Evolutionary conservation across 1,140 invertebrate species (phyloP), one percentile per base, ranked within the genome.

Genomic region (Luehdorfia chinensis): DNA sequence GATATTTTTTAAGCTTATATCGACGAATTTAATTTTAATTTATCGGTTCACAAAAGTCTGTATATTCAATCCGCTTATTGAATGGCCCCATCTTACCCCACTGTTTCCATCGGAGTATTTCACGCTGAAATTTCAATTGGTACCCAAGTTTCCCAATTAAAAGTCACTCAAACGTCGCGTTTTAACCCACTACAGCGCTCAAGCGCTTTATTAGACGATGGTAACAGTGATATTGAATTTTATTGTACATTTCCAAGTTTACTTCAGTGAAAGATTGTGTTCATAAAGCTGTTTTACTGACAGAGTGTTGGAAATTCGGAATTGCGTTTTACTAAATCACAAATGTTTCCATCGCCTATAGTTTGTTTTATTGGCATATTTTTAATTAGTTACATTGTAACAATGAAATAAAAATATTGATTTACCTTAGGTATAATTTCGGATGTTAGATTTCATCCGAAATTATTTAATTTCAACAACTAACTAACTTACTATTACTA

Each of bases 91-190:
- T 4, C 14, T 19, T 18, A 11, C 16, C 33, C 9, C 34, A 2
- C 36, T n/a, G 2, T 5, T 16, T 4, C 11, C 6, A 32, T 31
- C 7, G 30, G 7, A n/a, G 21, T 25, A 47, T 45, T 39, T 31
- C 27, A 39, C 30, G 43, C 30, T 30, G 33, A 37, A 57, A 46
- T 50, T 50, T 50, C 41, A 55, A 55, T 50, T 50, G 43, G 21
- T 25, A 7, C 23, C 33, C 30, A 59, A 59, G 47, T 59, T 56
- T 49, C 19, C 37, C 46, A 50, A 50, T 59, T 54, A 53, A 54
- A 50, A 44, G 48, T 56, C 48, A 47, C 25, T 56, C 46, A 45
- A 41, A 53, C 15, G 34, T 28, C 33, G 13, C 4, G 14, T 28
- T 36, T 36, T 9, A 27, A 34, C 21, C 32, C 23, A 9, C 23